Base-by-base conservation (phyloP, 2,113 vertebrate genomes). In the Neolamprologus hecqui region DNA sequence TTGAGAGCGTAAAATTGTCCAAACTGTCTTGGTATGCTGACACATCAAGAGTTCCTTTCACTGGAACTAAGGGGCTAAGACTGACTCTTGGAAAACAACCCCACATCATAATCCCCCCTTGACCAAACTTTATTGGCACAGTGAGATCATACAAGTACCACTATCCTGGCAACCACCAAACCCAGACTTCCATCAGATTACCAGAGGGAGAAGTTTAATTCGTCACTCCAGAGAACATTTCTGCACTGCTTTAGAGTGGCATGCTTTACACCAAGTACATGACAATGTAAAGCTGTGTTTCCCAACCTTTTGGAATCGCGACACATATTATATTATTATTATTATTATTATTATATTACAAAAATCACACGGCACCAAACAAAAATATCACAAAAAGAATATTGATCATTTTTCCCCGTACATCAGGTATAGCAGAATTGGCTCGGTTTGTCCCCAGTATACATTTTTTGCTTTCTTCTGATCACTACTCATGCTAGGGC, bases 321-420 rank as follows among this genome's bases (percentile, higher is more conserved):
- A 63, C 58, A 63, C 15, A 6, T 26, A 26, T 26, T 26, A 26
- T 57, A 57, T 57, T 58, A 55, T 55, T 23, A 23, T 23, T 23
- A 23, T 23, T 23, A 23, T 23, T 33, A 33, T 60, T 58, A 58
- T 58, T 58, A 58, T 57, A 23, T 33, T 60, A 33, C 57, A 60
- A 63, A 60, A 63, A 63, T 33, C 58, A 63, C 28, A 4, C 2
- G 1, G 28, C 2, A 4, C 58, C 28, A 63, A 63, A 33, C 28
- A 63, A 33, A 33, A 63, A 7, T 6, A 6, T 63, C 9, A 33
- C 0, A 19, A 63, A 33, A 63, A 63, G 2, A 19, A 19, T 33
- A 63, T 63, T 63, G 5, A 33, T 63, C 0, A 0, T 33, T 0
- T 63, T 4, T 0, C 58, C 15, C 58, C 4, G 1, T 33, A 19